Evolutionary conservation across 2,797 vertebrate genomes (phyloP).

Genomic region (Gadopsis bispinosus): DNA sequence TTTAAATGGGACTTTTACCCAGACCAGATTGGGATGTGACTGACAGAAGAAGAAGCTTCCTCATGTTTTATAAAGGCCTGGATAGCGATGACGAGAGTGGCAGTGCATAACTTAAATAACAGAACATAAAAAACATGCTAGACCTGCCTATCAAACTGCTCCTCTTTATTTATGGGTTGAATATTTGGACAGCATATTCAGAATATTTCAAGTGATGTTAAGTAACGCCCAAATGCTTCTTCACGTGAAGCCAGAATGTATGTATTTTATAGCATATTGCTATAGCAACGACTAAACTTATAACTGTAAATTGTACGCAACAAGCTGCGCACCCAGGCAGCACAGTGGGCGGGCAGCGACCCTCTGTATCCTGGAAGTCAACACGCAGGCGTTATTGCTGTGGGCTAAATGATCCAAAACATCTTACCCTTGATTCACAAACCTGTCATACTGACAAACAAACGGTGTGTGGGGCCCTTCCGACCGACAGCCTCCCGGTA

Average conservation of each 20-base stretch:
- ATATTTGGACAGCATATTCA: not conserved
- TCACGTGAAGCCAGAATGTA: not conserved
- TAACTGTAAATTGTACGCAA: not conserved
- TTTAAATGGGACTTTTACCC: not conserved
- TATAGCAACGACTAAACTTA: not conserved
- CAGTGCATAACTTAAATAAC: not conserved
- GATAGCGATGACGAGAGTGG: not conserved
- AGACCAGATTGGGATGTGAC: not conserved
- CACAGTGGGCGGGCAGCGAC: not conserved
- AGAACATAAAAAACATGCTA: not conserved
- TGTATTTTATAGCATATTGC: not conserved
- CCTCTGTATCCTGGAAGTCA: not conserved
- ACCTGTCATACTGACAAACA: conserved; percentile 63
- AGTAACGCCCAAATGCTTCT: not conserved
- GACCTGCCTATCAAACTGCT: not conserved
- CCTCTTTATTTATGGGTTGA: not conserved
- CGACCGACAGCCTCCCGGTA: conserved; percentile 4
- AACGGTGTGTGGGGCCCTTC: not conserved
- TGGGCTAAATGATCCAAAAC: not conserved
- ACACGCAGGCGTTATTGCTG: not conserved
- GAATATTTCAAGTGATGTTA: not conserved
- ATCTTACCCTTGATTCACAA: conserved; percentile 50
- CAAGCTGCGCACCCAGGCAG: conserved; percentile 13
- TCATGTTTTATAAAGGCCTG: not conserved
- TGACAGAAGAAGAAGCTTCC: not conserved